These are phyloP conservation scores for Zaprionus taronus DNA, from an alignment of 1,140 invertebrate genomes.

Conservation along the genomic window DNA sequence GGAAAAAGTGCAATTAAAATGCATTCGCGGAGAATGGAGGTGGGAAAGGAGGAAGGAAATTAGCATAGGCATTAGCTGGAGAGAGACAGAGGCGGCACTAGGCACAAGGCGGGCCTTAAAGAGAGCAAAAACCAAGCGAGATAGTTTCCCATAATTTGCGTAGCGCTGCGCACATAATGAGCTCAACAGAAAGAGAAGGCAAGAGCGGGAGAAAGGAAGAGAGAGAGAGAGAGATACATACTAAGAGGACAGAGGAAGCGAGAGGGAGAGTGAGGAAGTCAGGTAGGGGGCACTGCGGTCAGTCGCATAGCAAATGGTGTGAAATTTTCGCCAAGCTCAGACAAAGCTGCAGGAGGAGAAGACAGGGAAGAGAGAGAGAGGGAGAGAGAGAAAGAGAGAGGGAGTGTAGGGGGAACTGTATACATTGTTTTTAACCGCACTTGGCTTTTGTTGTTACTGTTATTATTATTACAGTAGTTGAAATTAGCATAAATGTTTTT, in stretches of 20 bases:
- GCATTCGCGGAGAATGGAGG: conserved; percentile 46
- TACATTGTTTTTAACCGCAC: conserved; percentile 66
- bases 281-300: conserved; percentile 53
- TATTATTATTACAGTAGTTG: conserved; percentile 61
- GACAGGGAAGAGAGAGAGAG: background rate
- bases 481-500: conserved; percentile 81
- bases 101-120: conserved; percentile 18
- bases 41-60: conserved; percentile 49
- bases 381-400: background rate
- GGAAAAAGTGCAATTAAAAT: conserved; percentile 81
- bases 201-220: background rate
- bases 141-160: conserved; percentile 81
- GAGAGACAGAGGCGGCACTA: conserved; percentile 21
- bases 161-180: conserved; percentile 65
- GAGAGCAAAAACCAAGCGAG: conserved; percentile 47
- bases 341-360: background rate
- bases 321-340: conserved; percentile 56
- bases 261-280: conserved; percentile 10
- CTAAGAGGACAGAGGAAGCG: background rate
- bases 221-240: background rate
- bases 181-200: conserved; percentile 37
- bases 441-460: conserved; percentile 65
- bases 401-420: background rate
- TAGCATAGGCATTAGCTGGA: conserved; percentile 72
- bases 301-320: conserved; percentile 77